These are phyloP conservation scores for Mactra quadrangularis DNA, from an alignment of 1,140 invertebrate species.

Conservation along the genomic window DNA sequence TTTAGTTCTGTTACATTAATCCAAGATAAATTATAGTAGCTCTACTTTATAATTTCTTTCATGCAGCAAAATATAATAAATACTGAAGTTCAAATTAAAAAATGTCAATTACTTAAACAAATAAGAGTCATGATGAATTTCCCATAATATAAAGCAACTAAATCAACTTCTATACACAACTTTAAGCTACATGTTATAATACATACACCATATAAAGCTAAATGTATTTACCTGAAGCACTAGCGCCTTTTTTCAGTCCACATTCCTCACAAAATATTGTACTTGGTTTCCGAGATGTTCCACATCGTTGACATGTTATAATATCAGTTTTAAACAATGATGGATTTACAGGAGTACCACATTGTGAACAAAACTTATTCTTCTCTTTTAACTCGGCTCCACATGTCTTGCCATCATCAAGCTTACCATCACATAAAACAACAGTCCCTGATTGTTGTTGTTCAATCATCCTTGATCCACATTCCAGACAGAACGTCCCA, in stretches of 20 bases:
- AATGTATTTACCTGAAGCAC: neutral
- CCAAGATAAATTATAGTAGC: too few species aligned
- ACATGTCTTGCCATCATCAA: neutral
- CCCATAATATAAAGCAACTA: too few species aligned
- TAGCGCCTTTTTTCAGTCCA: neutral
- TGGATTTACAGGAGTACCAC: constrained; percentile 1
- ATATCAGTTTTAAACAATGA: neutral
- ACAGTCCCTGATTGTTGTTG: neutral
- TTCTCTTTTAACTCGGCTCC: neutral
- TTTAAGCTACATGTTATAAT: too few species aligned
- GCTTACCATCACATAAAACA: neutral
- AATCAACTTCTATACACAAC: too few species aligned
- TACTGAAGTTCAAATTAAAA: too few species aligned
- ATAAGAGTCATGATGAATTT: too few species aligned
- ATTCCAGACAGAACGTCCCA: constrained; percentile 6
- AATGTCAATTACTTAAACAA: too few species aligned
- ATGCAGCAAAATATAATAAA: too few species aligned
- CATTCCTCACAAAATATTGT: neutral
- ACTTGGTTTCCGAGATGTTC: neutral
- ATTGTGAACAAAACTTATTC: neutral
- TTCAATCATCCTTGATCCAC: constrained; percentile 9
- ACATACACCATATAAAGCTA: too few species aligned
- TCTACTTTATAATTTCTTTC: too few species aligned
- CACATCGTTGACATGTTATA: constrained; percentile 2
- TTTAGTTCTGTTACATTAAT: too few species aligned